Percentiles rank a stretch among this genome's conserved stretches.
Conservation (phyloP, 2,797 vertebrate species). For the Psittacula derbiana region DNA sequence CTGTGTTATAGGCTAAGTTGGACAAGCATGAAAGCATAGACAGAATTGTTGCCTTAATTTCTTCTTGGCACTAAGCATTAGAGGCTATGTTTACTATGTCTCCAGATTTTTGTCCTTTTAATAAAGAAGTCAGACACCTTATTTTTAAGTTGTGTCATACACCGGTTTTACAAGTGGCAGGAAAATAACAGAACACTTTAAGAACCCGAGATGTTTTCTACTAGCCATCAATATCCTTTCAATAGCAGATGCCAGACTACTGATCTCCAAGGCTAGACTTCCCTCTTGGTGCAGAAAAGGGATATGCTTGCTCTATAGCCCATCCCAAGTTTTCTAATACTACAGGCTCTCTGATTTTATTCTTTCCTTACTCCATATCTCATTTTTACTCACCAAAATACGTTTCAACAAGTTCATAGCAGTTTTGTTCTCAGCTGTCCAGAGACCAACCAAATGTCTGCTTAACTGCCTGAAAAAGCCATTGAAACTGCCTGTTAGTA, state of each 20-base stretch:
- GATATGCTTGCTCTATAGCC: not conserved
- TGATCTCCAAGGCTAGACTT: not conserved
- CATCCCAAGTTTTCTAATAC: not conserved
- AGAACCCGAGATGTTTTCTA: not conserved
- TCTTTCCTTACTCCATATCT: not conserved
- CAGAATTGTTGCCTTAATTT: not conserved
- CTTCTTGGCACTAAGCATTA: not conserved
- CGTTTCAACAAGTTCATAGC: slow-evolving; percentile 95
- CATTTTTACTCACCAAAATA: slow-evolving; percentile 85
- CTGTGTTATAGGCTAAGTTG: not conserved
- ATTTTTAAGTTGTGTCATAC: not conserved
- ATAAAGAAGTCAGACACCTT: not conserved
- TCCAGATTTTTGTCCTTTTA: not conserved
- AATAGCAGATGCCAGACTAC: not conserved
- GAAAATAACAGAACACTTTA: not conserved
- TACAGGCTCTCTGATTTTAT: not conserved
- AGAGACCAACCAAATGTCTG: slow-evolving; percentile 96
- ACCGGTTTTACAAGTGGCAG: not conserved
- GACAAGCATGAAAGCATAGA: not conserved
- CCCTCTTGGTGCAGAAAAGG: not conserved
- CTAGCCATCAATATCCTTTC: not conserved
- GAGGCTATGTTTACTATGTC: not conserved
- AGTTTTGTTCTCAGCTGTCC: slow-evolving; percentile 95
- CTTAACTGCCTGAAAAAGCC: slow-evolving; percentile 90
- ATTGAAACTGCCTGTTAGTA: slow-evolving; percentile 27